phyloP scores from a whole-genome alignment of 2,113 vertebrate genomes.

The Nesogale talazaci region DNA sequence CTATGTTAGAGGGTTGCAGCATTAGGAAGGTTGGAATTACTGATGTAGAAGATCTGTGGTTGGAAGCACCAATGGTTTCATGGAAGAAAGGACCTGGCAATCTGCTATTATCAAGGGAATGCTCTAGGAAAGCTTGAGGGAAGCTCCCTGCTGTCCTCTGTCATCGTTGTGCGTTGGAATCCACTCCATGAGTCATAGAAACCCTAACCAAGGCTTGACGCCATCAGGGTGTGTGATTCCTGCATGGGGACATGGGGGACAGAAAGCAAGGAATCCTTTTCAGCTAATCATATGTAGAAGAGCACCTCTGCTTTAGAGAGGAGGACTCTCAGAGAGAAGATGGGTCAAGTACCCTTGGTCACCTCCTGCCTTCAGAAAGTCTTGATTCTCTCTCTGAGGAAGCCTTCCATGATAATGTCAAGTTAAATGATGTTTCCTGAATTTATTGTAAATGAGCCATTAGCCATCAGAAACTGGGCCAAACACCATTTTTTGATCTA shows the following conservation, averaged over 20 bases:
- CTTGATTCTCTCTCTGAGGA: background rate
- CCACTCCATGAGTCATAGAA: background rate
- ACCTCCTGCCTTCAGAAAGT: background rate
- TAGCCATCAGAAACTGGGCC: constrained; percentile 19
- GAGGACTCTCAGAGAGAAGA: background rate
- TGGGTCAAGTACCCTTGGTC: background rate
- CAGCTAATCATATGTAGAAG: background rate
- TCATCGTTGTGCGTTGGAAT: background rate
- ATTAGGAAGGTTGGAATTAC: too few relatives aligned
- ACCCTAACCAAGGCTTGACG: background rate
- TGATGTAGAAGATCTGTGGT: too few relatives aligned
- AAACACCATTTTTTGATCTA: constrained; percentile 36
- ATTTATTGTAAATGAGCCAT: background rate
- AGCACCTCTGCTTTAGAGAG: background rate
- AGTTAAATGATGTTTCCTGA: constrained; percentile 30
- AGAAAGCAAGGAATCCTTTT: background rate
- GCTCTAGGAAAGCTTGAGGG: too few relatives aligned
- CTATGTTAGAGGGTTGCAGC: too few relatives aligned
- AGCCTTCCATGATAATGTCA: constrained; percentile 10
- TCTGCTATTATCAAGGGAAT: too few relatives aligned
- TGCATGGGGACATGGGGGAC: background rate
- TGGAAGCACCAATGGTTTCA: too few relatives aligned
- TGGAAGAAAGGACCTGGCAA: too few relatives aligned
- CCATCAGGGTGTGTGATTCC: background rate
- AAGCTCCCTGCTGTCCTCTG: background rate